Conservation (phyloP, 2,888 invertebrate species). For the Eretmocerus hayati region DNA sequence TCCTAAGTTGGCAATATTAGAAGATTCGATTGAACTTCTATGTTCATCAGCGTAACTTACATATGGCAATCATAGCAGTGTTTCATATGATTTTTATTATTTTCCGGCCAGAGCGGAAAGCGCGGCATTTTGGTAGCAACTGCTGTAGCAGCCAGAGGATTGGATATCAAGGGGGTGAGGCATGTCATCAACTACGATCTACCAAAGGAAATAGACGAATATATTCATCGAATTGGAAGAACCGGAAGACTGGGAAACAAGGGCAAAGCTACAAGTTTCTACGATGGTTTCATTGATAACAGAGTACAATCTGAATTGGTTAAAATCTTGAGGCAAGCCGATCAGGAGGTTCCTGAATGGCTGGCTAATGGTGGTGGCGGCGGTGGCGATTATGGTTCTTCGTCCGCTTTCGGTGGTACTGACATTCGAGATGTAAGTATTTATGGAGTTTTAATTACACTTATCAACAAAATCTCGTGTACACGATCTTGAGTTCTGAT, state of each 20-base stretch:
- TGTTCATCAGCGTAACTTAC: no score
- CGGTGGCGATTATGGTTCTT: constrained; percentile 30
- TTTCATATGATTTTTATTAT: no score
- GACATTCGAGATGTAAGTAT: constrained; percentile 61
- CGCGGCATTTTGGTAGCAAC: constrained; percentile 87
- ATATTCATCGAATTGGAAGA: constrained; percentile 90
- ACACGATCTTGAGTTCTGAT: no score
- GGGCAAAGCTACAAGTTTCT: constrained; percentile 84
- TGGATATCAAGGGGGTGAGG: constrained; percentile 80
- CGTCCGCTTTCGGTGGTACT: constrained; percentile 60
- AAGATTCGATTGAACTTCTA: no score
- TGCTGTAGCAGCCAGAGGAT: constrained; percentile 87
- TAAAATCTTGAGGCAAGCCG: constrained; percentile 69
- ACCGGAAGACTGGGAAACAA: constrained; percentile 90
- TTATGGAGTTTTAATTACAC: no score
- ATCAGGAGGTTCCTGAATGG: constrained; percentile 69
- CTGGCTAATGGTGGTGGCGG: constrained; percentile 47
- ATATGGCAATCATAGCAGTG: no score
- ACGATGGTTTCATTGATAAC: constrained; percentile 54
- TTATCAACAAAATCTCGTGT: no score
- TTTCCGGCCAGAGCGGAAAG: constrained; percentile 53
- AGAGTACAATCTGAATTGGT: constrained; percentile 59
- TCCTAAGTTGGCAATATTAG: no score
- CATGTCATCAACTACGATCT: constrained; percentile 91
- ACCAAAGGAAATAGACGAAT: constrained; percentile 84